Evolutionary conservation across 1,140 invertebrate genomes (phyloP).

Genomic region (Drosophila trapezifrons): DNA sequence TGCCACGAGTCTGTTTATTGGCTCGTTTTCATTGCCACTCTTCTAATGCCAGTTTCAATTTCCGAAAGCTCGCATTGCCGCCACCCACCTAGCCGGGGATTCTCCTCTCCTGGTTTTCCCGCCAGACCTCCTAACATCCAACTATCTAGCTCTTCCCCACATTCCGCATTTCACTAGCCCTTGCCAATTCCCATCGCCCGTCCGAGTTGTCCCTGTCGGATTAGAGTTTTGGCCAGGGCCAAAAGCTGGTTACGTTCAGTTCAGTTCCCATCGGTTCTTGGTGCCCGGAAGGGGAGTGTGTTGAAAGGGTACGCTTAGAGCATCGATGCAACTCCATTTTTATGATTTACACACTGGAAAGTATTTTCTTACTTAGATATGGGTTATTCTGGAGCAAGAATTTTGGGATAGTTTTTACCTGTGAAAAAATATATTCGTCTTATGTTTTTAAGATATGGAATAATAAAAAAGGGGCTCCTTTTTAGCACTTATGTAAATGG

Average conservation of each 20-base stretch:
- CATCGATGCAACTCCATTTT: slow-evolving; percentile 38
- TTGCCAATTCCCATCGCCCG: slow-evolving; percentile 46
- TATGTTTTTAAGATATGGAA: too few species aligned
- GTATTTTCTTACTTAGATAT: neutral
- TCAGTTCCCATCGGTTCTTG: slow-evolving; percentile 22
- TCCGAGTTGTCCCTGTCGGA: slow-evolving; percentile 51
- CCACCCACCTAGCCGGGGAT: slow-evolving; percentile 33
- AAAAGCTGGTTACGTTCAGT: slow-evolving; percentile 52
- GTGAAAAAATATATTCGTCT: too few species aligned
- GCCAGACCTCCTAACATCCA: slow-evolving; percentile 6
- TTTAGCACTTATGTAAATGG: too few species aligned
- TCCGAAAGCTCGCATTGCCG: slow-evolving; percentile 39
- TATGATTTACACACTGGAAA: slow-evolving; percentile 31
- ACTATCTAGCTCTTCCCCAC: neutral
- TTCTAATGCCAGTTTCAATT: slow-evolving; percentile 54
- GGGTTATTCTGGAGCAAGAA: too few species aligned
- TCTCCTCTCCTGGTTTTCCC: neutral
- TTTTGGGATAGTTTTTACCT: too few species aligned
- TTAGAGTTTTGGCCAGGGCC: slow-evolving; percentile 52
- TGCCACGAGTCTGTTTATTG: slow-evolving; percentile 20
- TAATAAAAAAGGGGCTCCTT: too few species aligned
- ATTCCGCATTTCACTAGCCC: slow-evolving; percentile 25
- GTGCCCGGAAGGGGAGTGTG: neutral
- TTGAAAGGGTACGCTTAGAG: slow-evolving; percentile 9
- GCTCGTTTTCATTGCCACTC: slow-evolving; percentile 29